phyloP scores from a whole-genome alignment of 1,140 invertebrate species.

The Neelides sp. region DNA sequence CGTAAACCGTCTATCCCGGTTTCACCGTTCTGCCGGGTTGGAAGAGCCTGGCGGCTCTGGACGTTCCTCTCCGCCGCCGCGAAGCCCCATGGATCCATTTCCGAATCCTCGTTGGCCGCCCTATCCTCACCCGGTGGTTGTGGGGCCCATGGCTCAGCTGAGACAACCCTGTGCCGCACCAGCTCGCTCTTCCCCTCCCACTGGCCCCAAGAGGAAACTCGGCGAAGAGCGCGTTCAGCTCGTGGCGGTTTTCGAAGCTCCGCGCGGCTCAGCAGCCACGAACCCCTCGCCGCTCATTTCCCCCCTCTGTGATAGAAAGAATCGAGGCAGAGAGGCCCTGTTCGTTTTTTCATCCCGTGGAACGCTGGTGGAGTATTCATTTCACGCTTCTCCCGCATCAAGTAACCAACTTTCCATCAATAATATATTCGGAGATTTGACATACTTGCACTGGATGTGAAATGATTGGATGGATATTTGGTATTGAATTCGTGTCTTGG shows the following conservation, averaged over 20 bases:
- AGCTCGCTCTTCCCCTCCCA: conserved; percentile 18
- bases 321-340: conserved; percentile 57
- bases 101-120: conserved; percentile 78
- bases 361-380: conserved; percentile 73
- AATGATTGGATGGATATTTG: too few species aligned
- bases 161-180: conserved; percentile 43
- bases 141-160: conserved; percentile 70
- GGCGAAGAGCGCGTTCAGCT: conserved; percentile 23
- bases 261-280: conserved; percentile 53
- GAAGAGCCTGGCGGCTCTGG: conserved; percentile 51
- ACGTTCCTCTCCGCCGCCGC: conserved; percentile 37
- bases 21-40: conserved; percentile 87
- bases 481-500: conserved; percentile 1
- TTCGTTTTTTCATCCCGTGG: conserved; percentile 82
- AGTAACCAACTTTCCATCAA: conserved; percentile 39
- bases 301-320: conserved; percentile 37
- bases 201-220: conserved; percentile 17
- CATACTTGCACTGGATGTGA: too few species aligned
- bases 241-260: conserved; percentile 55
- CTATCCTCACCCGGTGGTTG: conserved; percentile 66
- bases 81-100: conserved; percentile 48
- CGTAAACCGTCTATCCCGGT: conserved; percentile 86
- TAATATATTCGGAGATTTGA: conserved; percentile 4
- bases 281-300: conserved; percentile 39
- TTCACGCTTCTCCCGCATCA: conserved; percentile 63